Evolutionary conservation across 2,888 invertebrate genomes (phyloP).

Genomic region (Xylocampa areola): DNA sequence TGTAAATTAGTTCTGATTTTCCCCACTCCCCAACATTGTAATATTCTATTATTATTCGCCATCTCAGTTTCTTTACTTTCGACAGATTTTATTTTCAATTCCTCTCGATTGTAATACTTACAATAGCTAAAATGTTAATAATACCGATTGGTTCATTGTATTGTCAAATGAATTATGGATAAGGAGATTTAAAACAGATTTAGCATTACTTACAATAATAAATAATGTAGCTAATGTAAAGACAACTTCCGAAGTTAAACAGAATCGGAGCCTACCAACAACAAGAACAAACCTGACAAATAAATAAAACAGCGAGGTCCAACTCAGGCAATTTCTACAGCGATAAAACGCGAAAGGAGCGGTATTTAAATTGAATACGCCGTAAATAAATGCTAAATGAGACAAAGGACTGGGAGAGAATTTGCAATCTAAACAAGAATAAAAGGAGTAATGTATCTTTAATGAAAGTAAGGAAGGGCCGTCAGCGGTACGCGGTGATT

Average conservation of each 20-base stretch:
- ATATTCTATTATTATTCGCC: constrained; percentile 55
- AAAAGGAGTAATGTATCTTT: constrained; percentile 85
- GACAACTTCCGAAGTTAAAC: constrained; percentile 49
- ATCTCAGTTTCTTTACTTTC: constrained; percentile 54
- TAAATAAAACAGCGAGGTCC: constrained; percentile 81
- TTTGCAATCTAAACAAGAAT: constrained; percentile 85
- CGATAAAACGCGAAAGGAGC: constrained; percentile 85
- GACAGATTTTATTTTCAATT: constrained; percentile 45
- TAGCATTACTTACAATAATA: constrained; percentile 49
- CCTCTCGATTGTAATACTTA: constrained; percentile 32
- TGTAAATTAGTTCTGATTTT: constrained; percentile 64
- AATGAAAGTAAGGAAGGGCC: constrained; percentile 76
- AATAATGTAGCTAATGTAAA: constrained; percentile 55
- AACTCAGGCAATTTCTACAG: constrained; percentile 78
- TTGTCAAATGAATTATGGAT: constrained; percentile 59
- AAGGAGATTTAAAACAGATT: constrained; percentile 49
- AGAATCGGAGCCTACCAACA: constrained; percentile 69
- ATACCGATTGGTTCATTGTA: constrained; percentile 47
- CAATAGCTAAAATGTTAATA: constrained; percentile 42
- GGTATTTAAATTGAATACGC: constrained; percentile 87
- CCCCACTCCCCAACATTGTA: constrained; percentile 55
- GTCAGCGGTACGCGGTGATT: constrained; percentile 56
- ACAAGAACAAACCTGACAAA: constrained; percentile 80
- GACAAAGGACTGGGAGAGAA: constrained; percentile 85
- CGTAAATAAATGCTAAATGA: constrained; percentile 88